Evolutionary conservation across 2,888 invertebrate species (phyloP).

Genomic region (Oscheius sp.): DNA sequence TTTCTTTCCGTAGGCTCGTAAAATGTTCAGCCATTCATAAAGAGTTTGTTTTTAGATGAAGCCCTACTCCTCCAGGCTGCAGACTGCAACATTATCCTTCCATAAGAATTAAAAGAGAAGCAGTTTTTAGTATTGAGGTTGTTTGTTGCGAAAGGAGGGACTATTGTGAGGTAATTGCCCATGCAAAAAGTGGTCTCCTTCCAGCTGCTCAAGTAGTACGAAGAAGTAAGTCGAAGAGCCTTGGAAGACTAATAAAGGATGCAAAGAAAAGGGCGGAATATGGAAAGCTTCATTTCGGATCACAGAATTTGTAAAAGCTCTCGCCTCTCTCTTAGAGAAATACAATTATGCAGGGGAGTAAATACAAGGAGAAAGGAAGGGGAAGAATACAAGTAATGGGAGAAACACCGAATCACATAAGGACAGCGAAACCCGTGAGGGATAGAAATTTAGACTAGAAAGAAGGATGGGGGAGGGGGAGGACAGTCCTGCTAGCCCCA

Average conservation of each 20-base stretch:
- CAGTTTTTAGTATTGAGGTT: too few relatives aligned
- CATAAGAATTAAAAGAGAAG: too few relatives aligned
- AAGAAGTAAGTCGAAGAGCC: background rate
- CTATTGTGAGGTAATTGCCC: background rate
- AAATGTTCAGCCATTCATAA: too few relatives aligned
- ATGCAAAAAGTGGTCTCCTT: background rate
- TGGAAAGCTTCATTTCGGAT: slow-evolving; percentile 30
- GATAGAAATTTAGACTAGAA: slow-evolving; percentile 7
- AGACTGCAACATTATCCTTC: too few relatives aligned
- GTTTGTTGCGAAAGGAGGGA: background rate
- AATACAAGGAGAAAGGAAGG: background rate
- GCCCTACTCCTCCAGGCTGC: too few relatives aligned
- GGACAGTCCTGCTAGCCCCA: slow-evolving; percentile 38
- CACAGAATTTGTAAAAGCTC: slow-evolving; percentile 28
- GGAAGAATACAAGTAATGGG: slow-evolving; percentile 13
- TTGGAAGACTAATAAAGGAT: too few relatives aligned
- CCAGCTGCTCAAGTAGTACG: background rate
- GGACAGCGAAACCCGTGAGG: slow-evolving; percentile 15
- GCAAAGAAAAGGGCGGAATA: background rate
- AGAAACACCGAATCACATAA: slow-evolving; percentile 17
- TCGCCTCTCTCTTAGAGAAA: slow-evolving; percentile 10
- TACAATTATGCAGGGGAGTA: slow-evolving; percentile 13
- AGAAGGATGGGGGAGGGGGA: background rate
- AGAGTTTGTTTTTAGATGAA: too few relatives aligned
- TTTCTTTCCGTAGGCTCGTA: too few relatives aligned